phyloP scores from a whole-genome alignment of 1,140 invertebrate genomes.

The Eufriesea mexicana region DNA sequence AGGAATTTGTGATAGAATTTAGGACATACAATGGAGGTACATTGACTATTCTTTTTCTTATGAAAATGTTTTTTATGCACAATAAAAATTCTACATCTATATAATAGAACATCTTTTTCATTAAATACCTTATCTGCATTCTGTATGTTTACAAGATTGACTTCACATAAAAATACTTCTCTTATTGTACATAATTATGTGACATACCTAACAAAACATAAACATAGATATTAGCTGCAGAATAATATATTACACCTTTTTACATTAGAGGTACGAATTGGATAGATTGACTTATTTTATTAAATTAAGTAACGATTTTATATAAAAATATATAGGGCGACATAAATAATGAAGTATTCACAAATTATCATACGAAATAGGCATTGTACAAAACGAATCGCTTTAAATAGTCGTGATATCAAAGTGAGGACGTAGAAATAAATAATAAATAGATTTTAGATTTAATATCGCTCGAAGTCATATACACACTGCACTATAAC shows the following conservation, averaged over 20 bases:
- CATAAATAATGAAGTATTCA: constrained; percentile 81
- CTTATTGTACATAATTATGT: constrained; percentile 76
- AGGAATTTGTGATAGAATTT: constrained; percentile 72
- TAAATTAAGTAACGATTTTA: constrained; percentile 79
- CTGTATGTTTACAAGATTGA: constrained; percentile 79
- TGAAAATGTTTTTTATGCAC: constrained; percentile 73
- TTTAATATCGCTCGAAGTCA: constrained; percentile 73
- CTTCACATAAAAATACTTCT: constrained; percentile 77
- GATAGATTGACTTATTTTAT: constrained; percentile 75
- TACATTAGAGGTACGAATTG: constrained; percentile 78
- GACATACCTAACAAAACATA: constrained; percentile 67
- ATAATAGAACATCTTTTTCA: constrained; percentile 63
- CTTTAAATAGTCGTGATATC: constrained; percentile 75
- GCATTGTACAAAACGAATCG: constrained; percentile 77
- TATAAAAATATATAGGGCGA: constrained; percentile 77
- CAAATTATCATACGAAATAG: constrained; percentile 74
- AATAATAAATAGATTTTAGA: constrained; percentile 80
- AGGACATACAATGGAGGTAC: constrained; percentile 72
- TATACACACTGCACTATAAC: constrained; percentile 70
- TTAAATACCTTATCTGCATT: constrained; percentile 73
- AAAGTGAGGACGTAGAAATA: constrained; percentile 76
- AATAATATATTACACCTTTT: constrained; percentile 79
- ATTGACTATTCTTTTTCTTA: constrained; percentile 79
- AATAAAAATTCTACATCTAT: constrained; percentile 69
- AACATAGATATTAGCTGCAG: constrained; percentile 62